phyloP scores from a whole-genome alignment of 1,140 invertebrate genomes.

The Diachasma alloeum region DNA sequence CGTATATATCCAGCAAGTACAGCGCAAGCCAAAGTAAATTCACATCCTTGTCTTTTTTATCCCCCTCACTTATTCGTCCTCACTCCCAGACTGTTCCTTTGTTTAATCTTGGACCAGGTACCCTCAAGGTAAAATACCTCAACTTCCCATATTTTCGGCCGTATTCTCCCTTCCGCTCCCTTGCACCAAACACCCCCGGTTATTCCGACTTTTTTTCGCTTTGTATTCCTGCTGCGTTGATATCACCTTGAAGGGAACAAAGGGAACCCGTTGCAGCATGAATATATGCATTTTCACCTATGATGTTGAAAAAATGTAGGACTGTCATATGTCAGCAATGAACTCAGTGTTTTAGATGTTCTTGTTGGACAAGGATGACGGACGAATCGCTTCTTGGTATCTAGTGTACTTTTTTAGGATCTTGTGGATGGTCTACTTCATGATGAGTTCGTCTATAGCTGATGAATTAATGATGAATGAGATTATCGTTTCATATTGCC shows the following conservation, averaged over 20 bases:
- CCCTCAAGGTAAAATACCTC: conserved; percentile 9
- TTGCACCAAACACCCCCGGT: not conserved
- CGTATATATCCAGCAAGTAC: conserved; percentile 13
- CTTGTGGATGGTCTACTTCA: too few species aligned
- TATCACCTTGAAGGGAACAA: not conserved
- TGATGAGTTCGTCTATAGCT: too few species aligned
- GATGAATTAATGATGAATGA: too few species aligned
- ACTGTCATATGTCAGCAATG: not conserved
- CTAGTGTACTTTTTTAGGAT: too few species aligned
- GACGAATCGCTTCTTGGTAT: too few species aligned
- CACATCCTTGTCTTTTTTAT: conserved; percentile 2
- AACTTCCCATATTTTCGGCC: not conserved
- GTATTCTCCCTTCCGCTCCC: too few species aligned
- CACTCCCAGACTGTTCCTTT: too few species aligned
- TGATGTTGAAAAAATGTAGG: too few species aligned
- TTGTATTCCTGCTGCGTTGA: not conserved
- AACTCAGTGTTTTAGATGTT: not conserved
- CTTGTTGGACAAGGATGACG: not conserved
- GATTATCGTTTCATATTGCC: too few species aligned
- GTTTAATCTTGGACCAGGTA: conserved; percentile 11
- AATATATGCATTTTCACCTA: not conserved
- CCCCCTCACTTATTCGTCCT: not conserved
- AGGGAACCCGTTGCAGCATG: not conserved
- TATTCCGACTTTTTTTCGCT: not conserved
- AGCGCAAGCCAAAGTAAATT: conserved; percentile 21